phyloP scores from a whole-genome alignment of 2,888 invertebrate species.

The Cataglyphis albicans region DNA sequence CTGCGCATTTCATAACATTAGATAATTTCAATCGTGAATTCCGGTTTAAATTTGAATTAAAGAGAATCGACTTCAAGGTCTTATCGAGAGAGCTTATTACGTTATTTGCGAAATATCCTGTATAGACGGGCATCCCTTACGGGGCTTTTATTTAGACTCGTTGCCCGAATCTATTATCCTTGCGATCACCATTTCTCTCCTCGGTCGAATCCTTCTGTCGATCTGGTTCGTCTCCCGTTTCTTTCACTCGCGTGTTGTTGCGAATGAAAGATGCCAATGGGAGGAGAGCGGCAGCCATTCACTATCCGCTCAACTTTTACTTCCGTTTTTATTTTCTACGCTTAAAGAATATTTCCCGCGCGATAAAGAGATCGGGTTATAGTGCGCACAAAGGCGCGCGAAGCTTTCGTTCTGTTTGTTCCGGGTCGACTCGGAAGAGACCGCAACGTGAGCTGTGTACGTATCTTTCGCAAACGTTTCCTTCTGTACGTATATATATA shows the following conservation, averaged over 20 bases:
- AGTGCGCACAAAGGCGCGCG: constrained; percentile 74
- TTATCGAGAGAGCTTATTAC: not conserved
- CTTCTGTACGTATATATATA: not conserved
- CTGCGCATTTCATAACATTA: constrained; percentile 20
- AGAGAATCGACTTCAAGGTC: not conserved
- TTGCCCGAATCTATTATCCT: constrained; percentile 68
- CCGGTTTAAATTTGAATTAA: not conserved
- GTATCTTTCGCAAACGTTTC: constrained; percentile 60
- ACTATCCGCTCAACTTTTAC: constrained; percentile 75
- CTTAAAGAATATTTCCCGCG: constrained; percentile 81
- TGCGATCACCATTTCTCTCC: constrained; percentile 46
- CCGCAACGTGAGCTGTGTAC: constrained; percentile 72
- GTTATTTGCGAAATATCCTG: not conserved
- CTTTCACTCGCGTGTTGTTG: constrained; percentile 27
- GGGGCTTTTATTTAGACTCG: constrained; percentile 42
- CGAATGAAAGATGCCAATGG: constrained; percentile 57
- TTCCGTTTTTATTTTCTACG: constrained; percentile 81
- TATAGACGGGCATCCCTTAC: not conserved
- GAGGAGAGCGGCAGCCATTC: constrained; percentile 69
- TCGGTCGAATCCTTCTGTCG: not conserved
- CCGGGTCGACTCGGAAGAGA: constrained; percentile 72
- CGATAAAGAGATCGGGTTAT: constrained; percentile 81
- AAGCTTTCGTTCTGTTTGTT: constrained; percentile 79
- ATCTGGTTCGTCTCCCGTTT: not conserved
- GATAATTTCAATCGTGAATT: not conserved